A percentile compares a stretch with the other conserved stretches of the same genome.
Conservation (phyloP, 2,888 invertebrate genomes). For the Phasia obesa region DNA sequence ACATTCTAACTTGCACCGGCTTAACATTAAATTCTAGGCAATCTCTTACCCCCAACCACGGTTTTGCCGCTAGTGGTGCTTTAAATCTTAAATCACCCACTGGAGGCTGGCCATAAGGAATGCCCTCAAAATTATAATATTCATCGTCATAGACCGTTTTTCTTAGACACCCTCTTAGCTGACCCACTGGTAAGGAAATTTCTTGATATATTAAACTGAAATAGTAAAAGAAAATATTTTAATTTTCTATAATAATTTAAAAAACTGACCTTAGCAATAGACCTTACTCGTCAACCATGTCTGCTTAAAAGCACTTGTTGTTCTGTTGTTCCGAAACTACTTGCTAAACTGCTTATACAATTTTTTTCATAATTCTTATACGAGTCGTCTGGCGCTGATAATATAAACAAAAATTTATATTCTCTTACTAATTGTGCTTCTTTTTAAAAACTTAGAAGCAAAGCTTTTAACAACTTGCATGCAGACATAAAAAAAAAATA, state of each 20-base stretch:
- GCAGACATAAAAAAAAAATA: too few species aligned
- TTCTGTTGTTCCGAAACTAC: too few species aligned
- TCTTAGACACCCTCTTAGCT: slow-evolving; percentile 79
- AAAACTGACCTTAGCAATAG: too few species aligned
- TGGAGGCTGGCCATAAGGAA: slow-evolving; percentile 81
- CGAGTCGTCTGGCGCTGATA: too few species aligned
- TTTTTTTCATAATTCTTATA: too few species aligned
- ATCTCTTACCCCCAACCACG: slow-evolving; percentile 82
- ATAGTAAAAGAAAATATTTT: background rate
- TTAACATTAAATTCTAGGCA: slow-evolving; percentile 80
- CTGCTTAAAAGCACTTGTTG: too few species aligned
- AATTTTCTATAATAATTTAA: too few species aligned
- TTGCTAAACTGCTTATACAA: too few species aligned
- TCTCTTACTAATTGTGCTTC: too few species aligned
- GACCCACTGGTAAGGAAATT: slow-evolving; percentile 75
- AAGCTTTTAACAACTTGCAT: too few species aligned
- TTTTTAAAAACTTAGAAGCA: too few species aligned
- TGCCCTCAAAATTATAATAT: slow-evolving; percentile 80
- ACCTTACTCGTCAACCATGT: slow-evolving; percentile 15
- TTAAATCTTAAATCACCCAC: slow-evolving; percentile 79
- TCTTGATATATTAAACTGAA: slow-evolving; percentile 34
- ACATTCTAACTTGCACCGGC: slow-evolving; percentile 81
- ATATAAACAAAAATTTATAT: too few species aligned
- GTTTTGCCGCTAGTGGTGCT: slow-evolving; percentile 82
- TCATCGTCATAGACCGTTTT: slow-evolving; percentile 79